Conservation (phyloP, 2,888 invertebrate genomes). For the Itoplectis maculator region DNA sequence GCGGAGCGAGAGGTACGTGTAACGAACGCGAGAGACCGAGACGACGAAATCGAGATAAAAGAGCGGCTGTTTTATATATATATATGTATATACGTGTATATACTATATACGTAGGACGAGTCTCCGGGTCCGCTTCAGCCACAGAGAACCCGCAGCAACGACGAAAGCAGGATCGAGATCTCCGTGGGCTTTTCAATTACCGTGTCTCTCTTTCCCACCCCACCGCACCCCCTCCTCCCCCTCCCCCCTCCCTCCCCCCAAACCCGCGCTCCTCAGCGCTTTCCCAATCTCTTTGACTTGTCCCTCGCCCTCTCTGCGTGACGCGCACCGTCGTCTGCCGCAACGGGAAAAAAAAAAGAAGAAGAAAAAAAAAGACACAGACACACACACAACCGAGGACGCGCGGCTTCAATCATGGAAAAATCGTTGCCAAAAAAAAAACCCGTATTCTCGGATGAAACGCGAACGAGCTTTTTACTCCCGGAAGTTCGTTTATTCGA, state of each 20-base stretch:
- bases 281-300: constrained; percentile 63
- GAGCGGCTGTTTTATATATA: constrained; percentile 51
- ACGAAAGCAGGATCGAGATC: constrained; percentile 74
- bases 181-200: constrained; percentile 81
- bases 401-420: constrained; percentile 26
- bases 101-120: constrained; percentile 16
- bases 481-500: neutral
- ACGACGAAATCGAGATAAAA: constrained; percentile 75
- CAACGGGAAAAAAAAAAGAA: constrained; percentile 30
- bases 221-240: neutral
- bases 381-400: neutral
- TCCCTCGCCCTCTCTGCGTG: constrained; percentile 13
- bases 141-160: constrained; percentile 46
- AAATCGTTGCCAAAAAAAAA: constrained; percentile 35
- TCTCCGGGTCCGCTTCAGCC: constrained; percentile 38
- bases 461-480: constrained; percentile 79
- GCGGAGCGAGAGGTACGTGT: constrained; percentile 46
- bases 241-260: neutral
- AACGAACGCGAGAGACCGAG: constrained; percentile 72
- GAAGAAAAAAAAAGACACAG: too few species aligned
- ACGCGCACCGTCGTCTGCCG: constrained; percentile 15
- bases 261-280: constrained; percentile 8
- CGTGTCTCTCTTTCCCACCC: constrained; percentile 65
- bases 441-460: constrained; percentile 81
- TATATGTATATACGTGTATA: too few species aligned